Evolutionary conservation across 1,140 invertebrate species (phyloP).

Genomic region (Metaphire vulgaris): DNA sequence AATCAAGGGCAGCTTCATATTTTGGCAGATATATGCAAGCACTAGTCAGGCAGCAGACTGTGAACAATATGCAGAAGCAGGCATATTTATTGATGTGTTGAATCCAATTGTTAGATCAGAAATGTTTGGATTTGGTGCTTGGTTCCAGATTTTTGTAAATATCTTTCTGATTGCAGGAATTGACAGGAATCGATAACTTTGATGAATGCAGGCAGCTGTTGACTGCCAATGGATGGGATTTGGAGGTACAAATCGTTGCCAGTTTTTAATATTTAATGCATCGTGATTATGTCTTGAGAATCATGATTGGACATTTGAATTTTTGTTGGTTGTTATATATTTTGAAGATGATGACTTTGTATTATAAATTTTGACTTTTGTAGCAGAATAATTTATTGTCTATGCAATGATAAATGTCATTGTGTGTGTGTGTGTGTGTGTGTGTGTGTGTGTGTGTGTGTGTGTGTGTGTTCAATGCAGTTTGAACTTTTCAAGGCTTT

Average conservation of each 20-base stretch:
- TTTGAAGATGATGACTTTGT: background rate
- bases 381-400: too few species aligned
- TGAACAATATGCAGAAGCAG: too few species aligned
- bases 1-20: background rate
- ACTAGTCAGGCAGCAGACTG: background rate
- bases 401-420: too few species aligned
- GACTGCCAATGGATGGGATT: background rate
- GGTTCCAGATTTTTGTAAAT: background rate
- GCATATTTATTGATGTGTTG: too few species aligned
- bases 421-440: too few species aligned
- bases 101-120: background rate
- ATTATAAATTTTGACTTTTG: background rate
- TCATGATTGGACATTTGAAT: background rate
- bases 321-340: background rate
- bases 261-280: background rate
- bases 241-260: background rate
- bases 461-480: too few species aligned
- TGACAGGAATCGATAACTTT: background rate
- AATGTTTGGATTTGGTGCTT: background rate
- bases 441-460: too few species aligned
- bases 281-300: background rate
- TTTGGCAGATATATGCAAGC: background rate
- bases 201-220: background rate
- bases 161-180: background rate
- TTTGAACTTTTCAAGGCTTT: too few species aligned